Base-by-base conservation (phyloP, 2,113 vertebrate genomes). In the Hippocampus guttulatus region DNA sequence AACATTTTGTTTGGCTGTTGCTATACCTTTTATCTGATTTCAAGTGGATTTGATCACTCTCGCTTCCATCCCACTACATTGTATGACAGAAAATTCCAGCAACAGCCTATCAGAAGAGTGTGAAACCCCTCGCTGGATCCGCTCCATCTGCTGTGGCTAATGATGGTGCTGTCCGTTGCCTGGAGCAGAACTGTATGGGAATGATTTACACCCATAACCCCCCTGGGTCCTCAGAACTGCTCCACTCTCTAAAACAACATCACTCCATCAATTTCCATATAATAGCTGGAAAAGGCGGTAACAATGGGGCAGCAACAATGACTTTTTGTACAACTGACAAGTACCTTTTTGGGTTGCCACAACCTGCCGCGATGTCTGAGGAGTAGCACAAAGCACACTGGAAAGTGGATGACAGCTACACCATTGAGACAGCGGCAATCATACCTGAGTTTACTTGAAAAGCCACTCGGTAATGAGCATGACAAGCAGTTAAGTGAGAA, bases 291-390 rank as follows among this genome's bases (percentile, higher is more conserved):
- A 82, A 77, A 84, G 84, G 80, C 81, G 85, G 86, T 88, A 82
- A 90, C 88, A 90, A 91, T 88, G 75, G 78, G 58, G 14, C 79
- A 45, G 86, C 85, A 85, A 88, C 88, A 84, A 89, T 88, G 88
- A 87, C 77, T 88, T 85, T 88, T 88, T 87, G 84, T 90, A 60
- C 81, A 84, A 86, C 83, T 88, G 88, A 91, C 88, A 91, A 86
- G 82, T 85, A 84, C 82, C 87, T 88, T 89, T 88, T 89, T 90
- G 87, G 88, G 86, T 85, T 88, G 85, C 88, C 90, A 88, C 78
- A 84, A 87, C 85, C 88, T 76, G 81, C 82, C 71, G 78, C 64
- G 67, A 70, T 79, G 84, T 85, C 49, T 80, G 84, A 77, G 77
- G 73, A 74, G 84, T 77, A 82, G 71, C 83, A 76, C 81, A 7